Evolutionary conservation across 2,797 vertebrate species (phyloP), one percentile per base, ranked within the genome.

Genomic region (Prunella strophiata): DNA sequence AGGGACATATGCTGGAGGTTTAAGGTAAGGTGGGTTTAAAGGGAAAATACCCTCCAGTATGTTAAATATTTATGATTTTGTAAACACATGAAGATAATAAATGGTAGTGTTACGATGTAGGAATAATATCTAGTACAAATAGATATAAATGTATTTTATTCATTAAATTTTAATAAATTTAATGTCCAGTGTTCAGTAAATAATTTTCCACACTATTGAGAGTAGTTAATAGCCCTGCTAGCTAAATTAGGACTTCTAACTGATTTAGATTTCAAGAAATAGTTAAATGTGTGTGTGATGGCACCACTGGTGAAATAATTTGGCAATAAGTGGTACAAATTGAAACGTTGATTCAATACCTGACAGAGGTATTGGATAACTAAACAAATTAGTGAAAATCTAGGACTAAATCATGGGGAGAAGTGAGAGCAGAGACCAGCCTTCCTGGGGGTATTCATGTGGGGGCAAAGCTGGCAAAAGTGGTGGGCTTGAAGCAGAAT

Each of bases 351-450:
- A 1, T 47, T 81, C 26, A 61, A 2, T 68, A 61, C 30, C 30
- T 74, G 12, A 71, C 82, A 36, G 30, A n/a, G 45, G 8, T 88
- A 21, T 82, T 95, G 42, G 76, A 48, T 48, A 78, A 50, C 88
- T 73, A 61, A 89, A 90, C 18, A 84, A 22, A 70, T 85, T 48
- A 85, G 15, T 84, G 88, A 79, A 91, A 89, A 77, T 85, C 45
- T 26, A 40, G 71, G 6, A 26, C n/a, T 48, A 65, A 57, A 22
- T 94, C 59, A 80, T 18, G 29, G 78, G 61, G 74, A 94, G 30
- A 75, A 75, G 52, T 80, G 86, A 89, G 91, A 93, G 66, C 38
- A 90, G 87, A 86, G 66, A 68, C 73, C 65, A 72, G 1, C 16
- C 27, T 87, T 42, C 15, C 54, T 74, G 30, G 20, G 6, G 48